Evolutionary conservation across 1,140 invertebrate species (phyloP), one percentile per base, ranked within the genome.

Genomic region (Bombus superbus): DNA sequence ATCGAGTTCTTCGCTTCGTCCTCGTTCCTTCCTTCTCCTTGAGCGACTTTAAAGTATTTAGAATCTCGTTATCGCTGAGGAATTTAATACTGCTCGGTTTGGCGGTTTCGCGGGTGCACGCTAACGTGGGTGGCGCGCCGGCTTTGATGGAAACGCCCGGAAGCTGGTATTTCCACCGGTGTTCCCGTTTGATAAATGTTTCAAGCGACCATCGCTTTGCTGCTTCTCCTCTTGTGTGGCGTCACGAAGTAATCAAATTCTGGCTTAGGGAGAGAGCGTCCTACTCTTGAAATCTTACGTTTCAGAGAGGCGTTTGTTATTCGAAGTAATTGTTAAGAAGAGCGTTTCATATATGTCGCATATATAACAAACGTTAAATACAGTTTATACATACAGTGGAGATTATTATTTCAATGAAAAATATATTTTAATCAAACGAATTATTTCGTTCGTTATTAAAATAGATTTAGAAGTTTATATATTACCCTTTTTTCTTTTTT

Each of bases 1-100:
- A 66, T 62, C 81, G 53, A n/a, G 66, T 86, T 68, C 13, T n/a
- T 22, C 35, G 22, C 28, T 53, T 28, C 32, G 71, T 53, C 75
- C 44, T 57, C 47, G 28, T 62, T 81, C 25, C 40, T 53, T 57
- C 38, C 81, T 87, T 85, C 35, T 66, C 79, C 64, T 90, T 88
- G 86, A 90, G 88, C 89, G 86, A 90, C 75, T 85, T 87, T 90
- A 83, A 90, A 83, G 68, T 89, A 75, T 86, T 90, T 88, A 90
- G 80, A 88, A 90, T 90, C 86, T 87, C 76, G 81, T 87, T 91
- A 89, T 87, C 90, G 80, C 82, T 84, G 87, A 91, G 81, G 74
- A 91, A 87, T 91, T 87, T 91, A 91, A 91, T 91, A 91, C 89
- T 89, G 90, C 81, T 91, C 77, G 79, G 84, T 86, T 91, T 91